Evolutionary conservation across 2,797 vertebrate species (phyloP), one percentile per base, ranked within the genome.

Genomic region (Alauda arvensis): DNA sequence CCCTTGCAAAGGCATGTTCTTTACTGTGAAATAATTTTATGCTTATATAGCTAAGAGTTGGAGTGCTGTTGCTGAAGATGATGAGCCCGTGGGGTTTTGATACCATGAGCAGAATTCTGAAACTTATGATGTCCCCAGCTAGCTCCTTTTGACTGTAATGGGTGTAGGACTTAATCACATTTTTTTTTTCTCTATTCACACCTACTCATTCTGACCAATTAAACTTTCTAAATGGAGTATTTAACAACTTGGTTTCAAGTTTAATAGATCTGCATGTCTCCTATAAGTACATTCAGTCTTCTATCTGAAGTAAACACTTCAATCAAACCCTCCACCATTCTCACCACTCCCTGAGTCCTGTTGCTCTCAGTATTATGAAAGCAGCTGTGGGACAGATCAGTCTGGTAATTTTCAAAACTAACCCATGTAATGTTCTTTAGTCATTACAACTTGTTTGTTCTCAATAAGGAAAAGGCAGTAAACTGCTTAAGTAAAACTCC

Each of bases 201-300:
- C 31, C 39, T 52, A 59, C 80, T 91, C 14, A 34, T 17, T 69
- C 43, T 83, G 78, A 87, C 33, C 74, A 72, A 19, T 79, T 74
- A 67, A 34, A 31, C 21, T 68, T 84, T 85, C 63, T 77, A 81
- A 74, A 53, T 40, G 16, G 39, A 72, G 16, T 76, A 63, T 71
- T 90, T 87, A 81, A 53, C 40, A 57, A n/a, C 61, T 91, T 43
- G 16, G 19, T 87, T 83, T 89, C 53, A 87, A 90, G 67, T 78
- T 66, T 33, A 52, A 26, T 81, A 63, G 42, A 63, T 56, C 53
- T 87, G 39, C n/a, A 19, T 34, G 37, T 85, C n/a, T 68, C 40
- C 45, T 77, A 0, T 59, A 48, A 68, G 37, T 31, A 57, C 26
- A 33, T 74, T 61, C 48, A 74, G 31, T 77, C 39, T 83, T 87